phyloP scores from a whole-genome alignment of 1,140 invertebrate species.

The Trichonephila clavipes region DNA sequence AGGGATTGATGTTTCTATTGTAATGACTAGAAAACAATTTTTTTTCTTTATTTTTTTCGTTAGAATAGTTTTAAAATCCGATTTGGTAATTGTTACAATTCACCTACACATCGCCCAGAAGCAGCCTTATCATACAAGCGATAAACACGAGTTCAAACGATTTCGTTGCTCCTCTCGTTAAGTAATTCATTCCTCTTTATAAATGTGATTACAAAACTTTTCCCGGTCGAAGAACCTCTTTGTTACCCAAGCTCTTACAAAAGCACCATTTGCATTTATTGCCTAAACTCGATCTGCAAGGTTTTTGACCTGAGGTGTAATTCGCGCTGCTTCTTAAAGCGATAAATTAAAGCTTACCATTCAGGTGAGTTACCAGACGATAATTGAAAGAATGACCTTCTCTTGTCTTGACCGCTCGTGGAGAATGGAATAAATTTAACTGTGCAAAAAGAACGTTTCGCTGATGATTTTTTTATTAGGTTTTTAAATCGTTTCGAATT shows the following conservation, averaged over 20 bases:
- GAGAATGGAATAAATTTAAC: background rate
- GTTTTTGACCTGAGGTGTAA: constrained; percentile 1
- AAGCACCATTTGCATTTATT: background rate
- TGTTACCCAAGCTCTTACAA: background rate
- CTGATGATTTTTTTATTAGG: background rate
- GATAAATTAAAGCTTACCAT: background rate
- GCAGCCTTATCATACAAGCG: no score
- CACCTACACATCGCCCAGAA: no score
- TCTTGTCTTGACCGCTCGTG: background rate
- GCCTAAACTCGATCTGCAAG: background rate
- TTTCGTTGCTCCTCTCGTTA: background rate
- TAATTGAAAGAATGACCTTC: constrained; percentile 16
- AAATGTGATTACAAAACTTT: constrained; percentile 7
- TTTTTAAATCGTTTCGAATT: background rate
- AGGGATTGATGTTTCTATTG: no score
- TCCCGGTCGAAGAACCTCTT: constrained; percentile 1
- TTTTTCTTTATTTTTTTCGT: no score
- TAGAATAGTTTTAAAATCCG: no score
- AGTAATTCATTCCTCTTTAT: background rate
- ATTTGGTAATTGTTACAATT: no score
- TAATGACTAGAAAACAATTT: no score
- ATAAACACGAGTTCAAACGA: background rate
- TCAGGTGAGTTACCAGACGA: constrained; percentile 5
- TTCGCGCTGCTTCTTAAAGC: background rate
- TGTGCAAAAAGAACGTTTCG: background rate